phyloP scores from a whole-genome alignment of 2,888 invertebrate species.

The Papilio protenor region DNA sequence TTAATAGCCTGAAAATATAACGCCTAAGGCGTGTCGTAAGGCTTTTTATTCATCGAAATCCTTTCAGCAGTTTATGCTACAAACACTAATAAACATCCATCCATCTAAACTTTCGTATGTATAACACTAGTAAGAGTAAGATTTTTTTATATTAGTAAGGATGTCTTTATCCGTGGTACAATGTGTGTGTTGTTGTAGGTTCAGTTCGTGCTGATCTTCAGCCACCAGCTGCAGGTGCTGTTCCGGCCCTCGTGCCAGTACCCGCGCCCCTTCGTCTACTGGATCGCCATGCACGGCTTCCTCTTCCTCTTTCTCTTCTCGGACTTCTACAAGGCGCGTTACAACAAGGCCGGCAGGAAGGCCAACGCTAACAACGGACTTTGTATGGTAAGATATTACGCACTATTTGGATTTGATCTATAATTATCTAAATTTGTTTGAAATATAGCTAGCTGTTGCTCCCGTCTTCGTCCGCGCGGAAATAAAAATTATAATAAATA shows the following conservation, averaged over 20 bases:
- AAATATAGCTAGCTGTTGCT: not conserved
- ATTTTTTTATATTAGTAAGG: too few relatives aligned
- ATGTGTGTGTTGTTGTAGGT: conserved; percentile 82
- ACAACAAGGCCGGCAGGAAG: conserved; percentile 79
- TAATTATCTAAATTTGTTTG: not conserved
- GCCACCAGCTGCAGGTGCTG: conserved; percentile 95
- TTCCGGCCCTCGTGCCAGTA: conserved; percentile 97
- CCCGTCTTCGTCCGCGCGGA: too few relatives aligned
- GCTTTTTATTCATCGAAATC: too few relatives aligned
- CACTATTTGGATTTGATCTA: not conserved
- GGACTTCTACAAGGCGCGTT: conserved; percentile 96
- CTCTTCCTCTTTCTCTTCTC: conserved; percentile 97
- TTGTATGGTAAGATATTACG: conserved; percentile 87
- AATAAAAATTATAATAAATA: too few relatives aligned
- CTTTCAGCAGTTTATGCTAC: too few relatives aligned
- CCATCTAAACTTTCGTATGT: too few relatives aligned
- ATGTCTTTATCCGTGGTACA: not conserved
- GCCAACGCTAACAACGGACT: conserved; percentile 67
- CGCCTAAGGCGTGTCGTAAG: too few relatives aligned
- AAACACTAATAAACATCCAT: too few relatives aligned
- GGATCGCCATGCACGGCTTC: conserved; percentile 96
- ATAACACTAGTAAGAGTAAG: too few relatives aligned
- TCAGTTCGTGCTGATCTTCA: conserved; percentile 96
- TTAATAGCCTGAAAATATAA: too few relatives aligned
- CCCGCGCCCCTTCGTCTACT: conserved; percentile 89